Evolutionary conservation across 2,797 vertebrate genomes (phyloP), one percentile per base, ranked within the genome.

Genomic region (Corythornis leucogaster): DNA sequence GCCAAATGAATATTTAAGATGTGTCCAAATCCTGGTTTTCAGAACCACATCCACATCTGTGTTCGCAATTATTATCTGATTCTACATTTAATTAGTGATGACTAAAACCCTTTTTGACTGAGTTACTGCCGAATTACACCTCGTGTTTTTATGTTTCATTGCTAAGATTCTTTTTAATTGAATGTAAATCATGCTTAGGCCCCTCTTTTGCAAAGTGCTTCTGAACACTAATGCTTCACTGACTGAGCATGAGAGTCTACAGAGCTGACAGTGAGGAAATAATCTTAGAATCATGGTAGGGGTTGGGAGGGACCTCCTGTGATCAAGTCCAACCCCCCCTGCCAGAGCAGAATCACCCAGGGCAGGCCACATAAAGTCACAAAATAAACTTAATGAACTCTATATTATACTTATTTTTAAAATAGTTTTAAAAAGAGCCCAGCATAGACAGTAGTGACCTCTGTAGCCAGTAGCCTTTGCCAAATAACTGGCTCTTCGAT

Each of bases 31-130:
- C 64, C 35, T 40, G 33, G 15, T 20, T 90, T 89, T 70, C 75
- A 80, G 80, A 70, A 61, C 63, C 61, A 68, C 43, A 6, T 15
- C 0, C 43, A 48, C 42, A 45, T 91, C 50, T 64, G 46, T 85
- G 87, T 88, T 70, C 31, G 58, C 79, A 75, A 75, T 92, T 90
- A 80, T 77, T 64, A 62, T 78, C 71, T 82, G 83, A 83, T 75
- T 74, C 75, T 75, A 17, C 15, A 15, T 92, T 90, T 92, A 93
- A 88, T 91, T 88, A 88, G 71, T 82, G 66, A 66, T 68, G 73
- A 82, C 69, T 88, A 71, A 85, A 88, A 2, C 50, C 35, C 26
- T 53, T 85, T 87, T 71, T 94, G 78, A 85, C 83, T 86, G 64
- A 90, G 51, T 61, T 93, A 73, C 64, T 90, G 79, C 48, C 53